These are phyloP conservation scores for Drosophila infuscata DNA, from an alignment of 2,888 invertebrate genomes.

Conservation along the genomic window DNA sequence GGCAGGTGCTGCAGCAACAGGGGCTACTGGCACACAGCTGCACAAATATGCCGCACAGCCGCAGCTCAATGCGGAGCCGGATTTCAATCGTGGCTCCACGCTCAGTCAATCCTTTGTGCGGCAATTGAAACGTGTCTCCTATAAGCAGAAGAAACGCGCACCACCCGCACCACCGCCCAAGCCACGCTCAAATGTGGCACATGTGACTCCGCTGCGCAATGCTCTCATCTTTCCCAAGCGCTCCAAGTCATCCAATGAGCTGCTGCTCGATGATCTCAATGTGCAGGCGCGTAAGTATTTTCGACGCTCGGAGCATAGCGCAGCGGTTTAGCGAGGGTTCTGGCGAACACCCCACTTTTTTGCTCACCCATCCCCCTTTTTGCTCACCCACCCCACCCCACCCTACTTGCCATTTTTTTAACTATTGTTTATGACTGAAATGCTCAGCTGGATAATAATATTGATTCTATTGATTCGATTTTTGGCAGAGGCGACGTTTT, in stretches of 20 bases:
- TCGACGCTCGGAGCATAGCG: slow-evolving; percentile 66
- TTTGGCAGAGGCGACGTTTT: slow-evolving; percentile 69
- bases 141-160: slow-evolving; percentile 75
- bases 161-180: slow-evolving; percentile 69
- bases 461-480: slow-evolving; percentile 44
- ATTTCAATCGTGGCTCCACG: slow-evolving; percentile 84
- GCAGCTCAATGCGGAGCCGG: slow-evolving; percentile 68
- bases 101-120: slow-evolving; percentile 85
- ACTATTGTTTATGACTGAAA: slow-evolving; percentile 25
- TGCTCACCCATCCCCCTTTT: slow-evolving; percentile 39
- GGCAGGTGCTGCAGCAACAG: slow-evolving; percentile 9
- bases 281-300: slow-evolving; percentile 82
- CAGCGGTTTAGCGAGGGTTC: slow-evolving; percentile 52
- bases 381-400: slow-evolving; percentile 20
- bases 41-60: slow-evolving; percentile 73
- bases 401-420: slow-evolving; percentile 20
- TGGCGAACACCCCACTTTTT: slow-evolving; percentile 28
- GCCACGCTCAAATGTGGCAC: slow-evolving; percentile 63
- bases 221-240: slow-evolving; percentile 77
- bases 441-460: slow-evolving; percentile 24
- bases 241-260: slow-evolving; percentile 81
- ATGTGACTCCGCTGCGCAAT: slow-evolving; percentile 66
- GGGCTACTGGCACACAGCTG: slow-evolving; percentile 22
- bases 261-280: slow-evolving; percentile 80
- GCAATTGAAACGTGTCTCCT: slow-evolving; percentile 71